phyloP scores from a whole-genome alignment of 2,888 invertebrate species.

The Lasioglossum malachurum region DNA sequence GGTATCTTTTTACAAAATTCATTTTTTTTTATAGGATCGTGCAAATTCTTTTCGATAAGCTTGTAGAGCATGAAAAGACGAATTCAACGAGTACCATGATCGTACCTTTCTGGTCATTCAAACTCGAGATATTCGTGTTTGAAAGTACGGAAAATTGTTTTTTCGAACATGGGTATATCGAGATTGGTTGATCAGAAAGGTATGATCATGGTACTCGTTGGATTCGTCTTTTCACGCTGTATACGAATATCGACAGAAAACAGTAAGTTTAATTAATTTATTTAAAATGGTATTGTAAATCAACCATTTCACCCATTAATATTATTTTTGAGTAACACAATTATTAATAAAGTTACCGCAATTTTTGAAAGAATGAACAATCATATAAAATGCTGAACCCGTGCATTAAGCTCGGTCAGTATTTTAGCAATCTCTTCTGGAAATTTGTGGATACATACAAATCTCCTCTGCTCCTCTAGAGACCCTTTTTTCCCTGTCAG shows the following conservation, averaged over 20 bases:
- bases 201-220: background rate
- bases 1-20: too few species aligned
- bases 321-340: background rate
- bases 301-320: background rate
- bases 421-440: background rate
- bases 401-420: background rate
- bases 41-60: background rate
- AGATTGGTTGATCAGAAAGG: background rate
- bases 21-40: background rate
- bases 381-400: background rate
- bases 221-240: background rate
- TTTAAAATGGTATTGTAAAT: background rate
- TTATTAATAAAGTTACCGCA: background rate
- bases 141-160: background rate
- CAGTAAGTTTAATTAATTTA: background rate
- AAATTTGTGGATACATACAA: background rate
- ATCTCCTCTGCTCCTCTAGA: background rate
- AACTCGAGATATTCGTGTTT: background rate
- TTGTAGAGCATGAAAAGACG: background rate
- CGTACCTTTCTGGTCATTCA: background rate
- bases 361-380: background rate
- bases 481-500: background rate
- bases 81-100: background rate
- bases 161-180: background rate
- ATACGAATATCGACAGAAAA: background rate